Evolutionary conservation across 2,113 vertebrate genomes (phyloP).

Genomic region (Fulica atra): DNA sequence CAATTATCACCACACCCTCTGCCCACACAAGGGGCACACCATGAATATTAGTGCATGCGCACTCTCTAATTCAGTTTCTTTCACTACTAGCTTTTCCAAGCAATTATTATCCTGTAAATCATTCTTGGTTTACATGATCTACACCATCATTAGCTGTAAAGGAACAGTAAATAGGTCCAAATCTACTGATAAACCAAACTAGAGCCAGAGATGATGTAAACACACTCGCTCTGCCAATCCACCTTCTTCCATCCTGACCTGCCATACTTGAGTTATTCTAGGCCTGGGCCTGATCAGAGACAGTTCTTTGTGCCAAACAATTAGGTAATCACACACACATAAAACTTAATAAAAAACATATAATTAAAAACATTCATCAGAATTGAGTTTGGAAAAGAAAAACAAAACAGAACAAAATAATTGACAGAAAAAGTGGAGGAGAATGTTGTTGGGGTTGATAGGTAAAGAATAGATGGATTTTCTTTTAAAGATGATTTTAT

Average conservation of each 20-base stretch:
- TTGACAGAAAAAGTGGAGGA: background rate
- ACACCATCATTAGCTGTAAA: background rate
- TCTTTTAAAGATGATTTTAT: background rate
- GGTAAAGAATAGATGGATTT: background rate
- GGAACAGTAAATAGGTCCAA: slow-evolving; percentile 18
- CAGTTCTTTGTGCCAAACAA: background rate
- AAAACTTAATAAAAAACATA: background rate
- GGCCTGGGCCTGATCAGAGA: background rate
- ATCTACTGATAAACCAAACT: background rate
- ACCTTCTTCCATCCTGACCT: slow-evolving; percentile 30
- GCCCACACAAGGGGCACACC: background rate
- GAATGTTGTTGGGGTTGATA: background rate
- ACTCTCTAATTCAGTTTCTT: background rate
- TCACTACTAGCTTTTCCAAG: background rate
- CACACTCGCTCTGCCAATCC: background rate
- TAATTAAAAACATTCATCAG: background rate
- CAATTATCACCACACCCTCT: background rate
- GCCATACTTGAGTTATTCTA: background rate
- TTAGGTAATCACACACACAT: background rate
- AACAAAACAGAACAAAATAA: background rate
- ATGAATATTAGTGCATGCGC: accelerated
- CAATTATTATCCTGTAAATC: background rate
- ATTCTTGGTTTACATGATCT: background rate
- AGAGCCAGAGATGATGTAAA: slow-evolving; percentile 37
- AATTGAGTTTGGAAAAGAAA: background rate